These are phyloP conservation scores for Actenoides hombroni DNA, from an alignment of 2,113 vertebrate species.

Conservation along the genomic window DNA sequence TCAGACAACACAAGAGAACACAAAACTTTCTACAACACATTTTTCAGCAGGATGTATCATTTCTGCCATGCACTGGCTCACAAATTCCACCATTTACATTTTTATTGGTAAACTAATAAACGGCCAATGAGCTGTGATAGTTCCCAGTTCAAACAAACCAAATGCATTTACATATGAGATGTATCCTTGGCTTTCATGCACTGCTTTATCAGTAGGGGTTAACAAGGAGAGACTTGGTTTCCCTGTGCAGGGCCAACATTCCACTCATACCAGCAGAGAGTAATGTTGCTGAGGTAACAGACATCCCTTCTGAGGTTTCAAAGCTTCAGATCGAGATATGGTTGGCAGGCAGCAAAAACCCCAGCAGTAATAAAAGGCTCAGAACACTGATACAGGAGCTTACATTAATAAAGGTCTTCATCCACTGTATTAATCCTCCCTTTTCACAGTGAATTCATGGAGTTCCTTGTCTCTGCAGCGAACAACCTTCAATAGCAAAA, in stretches of 20 bases:
- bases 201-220: background rate
- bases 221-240: background rate
- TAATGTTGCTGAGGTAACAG: background rate
- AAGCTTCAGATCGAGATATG: background rate
- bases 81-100: background rate
- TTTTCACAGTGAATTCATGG: background rate
- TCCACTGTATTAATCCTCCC: background rate
- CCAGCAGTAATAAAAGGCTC: background rate
- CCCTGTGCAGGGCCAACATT: slow-evolving; percentile 23
- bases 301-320: slow-evolving; percentile 50
- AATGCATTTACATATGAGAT: background rate
- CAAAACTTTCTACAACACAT: background rate
- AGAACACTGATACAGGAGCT: background rate
- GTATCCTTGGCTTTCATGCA: background rate
- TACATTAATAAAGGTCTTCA: background rate
- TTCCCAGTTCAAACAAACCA: background rate
- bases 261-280: slow-evolving; percentile 1
- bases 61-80: background rate
- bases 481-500: background rate
- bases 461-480: background rate
- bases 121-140: background rate
- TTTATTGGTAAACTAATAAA: slow-evolving; percentile 9
- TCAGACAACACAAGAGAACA: background rate
- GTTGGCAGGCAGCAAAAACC: background rate
- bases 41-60: background rate